A percentile compares a stretch with the other conserved stretches of the same genome.
Evolutionary conservation across 2,797 vertebrate species (phyloP).

Genomic region (Sebastes dallii): DNA sequence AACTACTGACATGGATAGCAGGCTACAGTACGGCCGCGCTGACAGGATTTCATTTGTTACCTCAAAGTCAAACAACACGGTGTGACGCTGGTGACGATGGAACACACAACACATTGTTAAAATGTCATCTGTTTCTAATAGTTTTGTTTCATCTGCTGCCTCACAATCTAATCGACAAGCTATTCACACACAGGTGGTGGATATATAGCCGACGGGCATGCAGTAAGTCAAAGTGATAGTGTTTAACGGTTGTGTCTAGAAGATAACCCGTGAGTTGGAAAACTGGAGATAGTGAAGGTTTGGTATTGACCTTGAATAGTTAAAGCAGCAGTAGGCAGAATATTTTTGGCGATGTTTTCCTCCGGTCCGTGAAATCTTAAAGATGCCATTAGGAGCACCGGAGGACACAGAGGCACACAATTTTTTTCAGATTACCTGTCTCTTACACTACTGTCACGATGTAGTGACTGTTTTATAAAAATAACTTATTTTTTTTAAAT

Average conservation of each 20-base stretch:
- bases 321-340: too few species aligned
- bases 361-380: too few species aligned
- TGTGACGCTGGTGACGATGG: conserved; percentile 5
- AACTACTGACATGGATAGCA: conserved; percentile 28
- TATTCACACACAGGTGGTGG: background rate
- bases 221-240: background rate
- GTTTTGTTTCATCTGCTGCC: background rate
- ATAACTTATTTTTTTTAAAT: too few species aligned
- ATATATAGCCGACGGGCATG: background rate
- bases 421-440: too few species aligned
- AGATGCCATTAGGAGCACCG: too few species aligned
- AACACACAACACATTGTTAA: conserved; percentile 29
- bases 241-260: background rate
- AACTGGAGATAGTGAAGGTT: too few species aligned
- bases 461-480: too few species aligned
- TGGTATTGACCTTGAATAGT: too few species aligned
- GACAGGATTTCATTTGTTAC: conserved; percentile 51
- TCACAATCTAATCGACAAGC: background rate
- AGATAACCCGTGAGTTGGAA: too few species aligned
- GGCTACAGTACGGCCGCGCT: conserved; percentile 14
- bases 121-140: conserved; percentile 21
- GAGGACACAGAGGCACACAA: too few species aligned
- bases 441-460: too few species aligned
- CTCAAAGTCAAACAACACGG: conserved; percentile 27
- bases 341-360: too few species aligned